Base-by-base conservation (phyloP, 1,140 invertebrate species). In the Drosophila persimilis region DNA sequence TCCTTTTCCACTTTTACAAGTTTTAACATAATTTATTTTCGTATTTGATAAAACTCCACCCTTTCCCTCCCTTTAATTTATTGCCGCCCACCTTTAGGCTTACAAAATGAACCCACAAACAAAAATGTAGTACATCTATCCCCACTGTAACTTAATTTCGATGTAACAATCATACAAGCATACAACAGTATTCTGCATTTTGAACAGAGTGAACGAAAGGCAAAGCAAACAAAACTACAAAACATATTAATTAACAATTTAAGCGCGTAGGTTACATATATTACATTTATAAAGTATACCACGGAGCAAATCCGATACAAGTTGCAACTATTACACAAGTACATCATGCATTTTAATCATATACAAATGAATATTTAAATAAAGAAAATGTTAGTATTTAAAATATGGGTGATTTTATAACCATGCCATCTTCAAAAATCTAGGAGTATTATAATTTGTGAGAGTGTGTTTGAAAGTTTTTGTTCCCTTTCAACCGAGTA, bases 321-420 rank as follows among this genome's bases (percentile, higher is more conserved):
- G 73, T 77, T 84, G 81, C 77, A 80, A 84, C 80, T 85, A 84
- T 86, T 85, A 73, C 35, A 69, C 31, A 80, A 80, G 61, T 78
- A 79, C 75, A 80, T 84, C 67, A 80, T 70, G 80, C 80, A 84
- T 84, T 84, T 84, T 84, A 84, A 85, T 80, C 76, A 85, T 80
- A 85, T 77, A 84, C 80, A 84, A 39, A 73, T 6, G 45, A 80
- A 85, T 84, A 85, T 85, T 84, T 73, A 86, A 84, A 80, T 84
- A 84, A 84, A 84, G 57, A 84, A 57, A 84, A 77, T 85, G 80
- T 85, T 84, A 84, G 80, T 64, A 80, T 73, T 85, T 85, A 84
- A 50, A 65, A 17, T 7, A 53, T 41, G 17, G 7, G 15, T 8
- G 29, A 9, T 31, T 31, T 31, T 31, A 31, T 7, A 31, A 8